These are phyloP conservation scores for Pantherophis vulpinus DNA, from an alignment of 2,797 vertebrate genomes.

Conservation along the genomic window DNA sequence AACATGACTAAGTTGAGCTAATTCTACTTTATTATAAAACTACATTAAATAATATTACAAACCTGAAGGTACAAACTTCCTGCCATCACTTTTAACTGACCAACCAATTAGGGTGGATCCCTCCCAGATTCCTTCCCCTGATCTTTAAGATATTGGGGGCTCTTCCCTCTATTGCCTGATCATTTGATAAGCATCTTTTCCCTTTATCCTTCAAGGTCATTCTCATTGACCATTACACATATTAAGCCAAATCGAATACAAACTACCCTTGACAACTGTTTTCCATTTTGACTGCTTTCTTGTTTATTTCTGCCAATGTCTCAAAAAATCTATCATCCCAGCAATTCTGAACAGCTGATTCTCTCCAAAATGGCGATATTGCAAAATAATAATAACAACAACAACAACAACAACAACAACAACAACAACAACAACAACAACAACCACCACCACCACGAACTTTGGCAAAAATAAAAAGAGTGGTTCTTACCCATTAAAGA, in stretches of 20 bases:
- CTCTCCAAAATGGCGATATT: no score
- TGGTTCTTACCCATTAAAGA: neutral
- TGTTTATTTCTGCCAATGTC: neutral
- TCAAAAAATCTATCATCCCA: no score
- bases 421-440: no score
- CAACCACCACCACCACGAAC: neutral
- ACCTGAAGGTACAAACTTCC: neutral
- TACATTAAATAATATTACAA: neutral
- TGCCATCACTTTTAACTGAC: neutral
- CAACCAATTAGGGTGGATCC: neutral
- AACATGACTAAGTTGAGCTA: neutral
- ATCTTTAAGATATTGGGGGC: neutral
- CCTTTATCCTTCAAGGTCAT: neutral
- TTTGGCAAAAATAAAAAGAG: neutral
- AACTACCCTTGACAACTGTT: neutral
- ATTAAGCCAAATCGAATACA: neutral
- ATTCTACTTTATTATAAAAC: neutral
- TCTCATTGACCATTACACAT: neutral
- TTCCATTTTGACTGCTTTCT: neutral
- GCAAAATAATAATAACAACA: no score
- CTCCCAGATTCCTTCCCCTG: neutral
- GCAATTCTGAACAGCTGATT: neutral
- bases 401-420: no score
- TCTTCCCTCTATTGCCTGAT: neutral
- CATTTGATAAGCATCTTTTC: neutral